A percentile compares a stretch with the other conserved stretches of the same genome.
Conservation (phyloP, 1,140 invertebrate genomes). For the Drosophila arawakana region DNA sequence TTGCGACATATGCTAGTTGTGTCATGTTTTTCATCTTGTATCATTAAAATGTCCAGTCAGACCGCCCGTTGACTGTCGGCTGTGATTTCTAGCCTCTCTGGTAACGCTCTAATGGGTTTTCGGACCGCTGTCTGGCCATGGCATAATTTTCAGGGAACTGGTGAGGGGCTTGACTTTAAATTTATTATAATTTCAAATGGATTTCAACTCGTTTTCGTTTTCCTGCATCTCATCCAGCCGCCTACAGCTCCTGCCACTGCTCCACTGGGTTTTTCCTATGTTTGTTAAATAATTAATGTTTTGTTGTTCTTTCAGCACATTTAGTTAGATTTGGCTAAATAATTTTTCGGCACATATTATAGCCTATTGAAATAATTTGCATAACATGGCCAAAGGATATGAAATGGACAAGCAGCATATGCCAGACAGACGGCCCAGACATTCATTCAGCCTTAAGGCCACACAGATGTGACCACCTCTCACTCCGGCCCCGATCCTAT, state of each 20-base stretch:
- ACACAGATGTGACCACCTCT: slow-evolving; percentile 49
- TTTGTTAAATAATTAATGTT: slow-evolving; percentile 78
- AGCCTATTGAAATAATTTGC: slow-evolving; percentile 80
- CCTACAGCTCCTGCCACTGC: not conserved
- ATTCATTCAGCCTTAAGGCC: slow-evolving; percentile 40
- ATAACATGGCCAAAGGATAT: slow-evolving; percentile 79
- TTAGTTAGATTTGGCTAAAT: slow-evolving; percentile 61
- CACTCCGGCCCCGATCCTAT: not conserved
- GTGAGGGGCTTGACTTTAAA: slow-evolving; percentile 57
- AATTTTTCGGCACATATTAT: slow-evolving; percentile 78
- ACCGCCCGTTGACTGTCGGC: slow-evolving; percentile 65
- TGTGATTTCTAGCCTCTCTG: slow-evolving; percentile 60
- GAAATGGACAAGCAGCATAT: slow-evolving; percentile 79
- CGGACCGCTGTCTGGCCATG: slow-evolving; percentile 64
- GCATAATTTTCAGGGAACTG: slow-evolving; percentile 32
- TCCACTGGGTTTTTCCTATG: slow-evolving; percentile 28
- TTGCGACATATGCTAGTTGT: slow-evolving; percentile 8
- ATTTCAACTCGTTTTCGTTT: slow-evolving; percentile 27
- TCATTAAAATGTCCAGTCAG: slow-evolving; percentile 67
- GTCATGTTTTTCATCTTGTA: slow-evolving; percentile 53
- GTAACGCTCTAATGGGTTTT: slow-evolving; percentile 60
- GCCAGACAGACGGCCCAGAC: slow-evolving; percentile 43
- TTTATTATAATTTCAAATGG: slow-evolving; percentile 77
- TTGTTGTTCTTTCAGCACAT: slow-evolving; percentile 74
- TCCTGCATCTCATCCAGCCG: not conserved